Evolutionary conservation across 2,888 invertebrate genomes (phyloP).

Genomic region (Drymonia ruficornis): DNA sequence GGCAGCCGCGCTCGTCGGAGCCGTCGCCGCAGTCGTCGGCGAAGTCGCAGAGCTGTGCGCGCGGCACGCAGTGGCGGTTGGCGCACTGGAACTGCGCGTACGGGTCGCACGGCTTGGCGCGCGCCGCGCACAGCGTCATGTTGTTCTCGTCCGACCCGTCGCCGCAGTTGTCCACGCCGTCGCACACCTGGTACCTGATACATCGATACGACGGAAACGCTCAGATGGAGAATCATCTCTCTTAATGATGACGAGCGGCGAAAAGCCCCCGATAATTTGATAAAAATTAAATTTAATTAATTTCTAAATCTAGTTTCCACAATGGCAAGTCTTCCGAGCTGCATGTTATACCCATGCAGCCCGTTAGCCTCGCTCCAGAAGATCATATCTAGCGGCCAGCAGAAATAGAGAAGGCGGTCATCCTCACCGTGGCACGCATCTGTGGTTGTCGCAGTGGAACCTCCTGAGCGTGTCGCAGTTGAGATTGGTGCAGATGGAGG

Average conservation of each 20-base stretch:
- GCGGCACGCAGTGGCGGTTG: constrained; percentile 93
- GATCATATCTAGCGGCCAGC: too few species aligned
- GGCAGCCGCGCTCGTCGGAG: constrained; percentile 96
- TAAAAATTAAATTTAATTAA: too few species aligned
- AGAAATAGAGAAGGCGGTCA: too few species aligned
- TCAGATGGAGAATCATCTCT: too few species aligned
- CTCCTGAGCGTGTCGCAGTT: constrained; percentile 93
- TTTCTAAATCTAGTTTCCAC: too few species aligned
- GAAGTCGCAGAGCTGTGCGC: constrained; percentile 92
- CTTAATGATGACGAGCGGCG: too few species aligned
- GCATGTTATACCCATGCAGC: too few species aligned
- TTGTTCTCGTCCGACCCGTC: constrained; percentile 98
- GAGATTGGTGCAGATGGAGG: constrained; percentile 92
- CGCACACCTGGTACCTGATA: constrained; percentile 91
- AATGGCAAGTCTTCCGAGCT: too few species aligned
- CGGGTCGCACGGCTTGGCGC: constrained; percentile 90
- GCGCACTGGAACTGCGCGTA: constrained; percentile 94
- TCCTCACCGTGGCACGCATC: constrained; percentile 89
- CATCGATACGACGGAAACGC: too few species aligned
- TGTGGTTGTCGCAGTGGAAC: constrained; percentile 96
- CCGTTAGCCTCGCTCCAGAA: too few species aligned
- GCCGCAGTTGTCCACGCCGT: constrained; percentile 96
- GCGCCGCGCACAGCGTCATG: constrained; percentile 93
- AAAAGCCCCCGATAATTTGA: too few species aligned
- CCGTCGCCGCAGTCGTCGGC: constrained; percentile 96